phyloP scores from a whole-genome alignment of 2,888 invertebrate species.

The Troides helena region DNA sequence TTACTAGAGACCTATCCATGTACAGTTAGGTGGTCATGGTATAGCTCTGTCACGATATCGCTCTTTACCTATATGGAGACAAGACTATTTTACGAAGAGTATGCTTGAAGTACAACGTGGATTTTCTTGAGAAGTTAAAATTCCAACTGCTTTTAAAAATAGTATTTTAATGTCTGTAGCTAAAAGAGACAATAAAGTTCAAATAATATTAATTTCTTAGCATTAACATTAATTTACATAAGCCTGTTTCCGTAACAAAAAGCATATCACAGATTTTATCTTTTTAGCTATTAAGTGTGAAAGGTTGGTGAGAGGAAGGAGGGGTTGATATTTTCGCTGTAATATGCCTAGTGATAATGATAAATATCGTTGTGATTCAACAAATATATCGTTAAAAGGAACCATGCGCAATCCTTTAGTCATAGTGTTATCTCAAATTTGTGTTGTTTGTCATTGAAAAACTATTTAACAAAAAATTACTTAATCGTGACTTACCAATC shows the following conservation, averaged over 20 bases:
- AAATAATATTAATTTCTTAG: not conserved
- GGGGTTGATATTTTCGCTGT: not conserved
- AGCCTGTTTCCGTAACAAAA: not conserved
- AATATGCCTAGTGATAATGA: not conserved
- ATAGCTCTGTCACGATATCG: too few species aligned
- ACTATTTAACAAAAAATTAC: not conserved
- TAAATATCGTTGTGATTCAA: conserved; percentile 10
- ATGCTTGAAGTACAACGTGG: too few species aligned
- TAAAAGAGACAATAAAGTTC: too few species aligned
- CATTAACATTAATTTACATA: not conserved
- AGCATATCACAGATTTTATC: not conserved
- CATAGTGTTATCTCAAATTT: conserved; percentile 4
- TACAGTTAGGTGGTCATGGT: too few species aligned
- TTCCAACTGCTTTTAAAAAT: too few species aligned
- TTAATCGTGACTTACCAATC: not conserved
- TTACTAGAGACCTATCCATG: too few species aligned
- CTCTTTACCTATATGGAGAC: too few species aligned
- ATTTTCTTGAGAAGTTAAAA: too few species aligned
- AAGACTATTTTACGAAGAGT: too few species aligned
- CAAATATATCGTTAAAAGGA: conserved; percentile 10
- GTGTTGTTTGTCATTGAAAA: conserved; percentile 4
- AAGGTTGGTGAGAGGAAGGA: not conserved
- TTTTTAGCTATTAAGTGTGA: not conserved
- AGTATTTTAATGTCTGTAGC: too few species aligned
- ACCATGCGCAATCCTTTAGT: conserved; percentile 19